Conservation (phyloP, 2,888 invertebrate genomes). For the Saturnia japonica region DNA sequence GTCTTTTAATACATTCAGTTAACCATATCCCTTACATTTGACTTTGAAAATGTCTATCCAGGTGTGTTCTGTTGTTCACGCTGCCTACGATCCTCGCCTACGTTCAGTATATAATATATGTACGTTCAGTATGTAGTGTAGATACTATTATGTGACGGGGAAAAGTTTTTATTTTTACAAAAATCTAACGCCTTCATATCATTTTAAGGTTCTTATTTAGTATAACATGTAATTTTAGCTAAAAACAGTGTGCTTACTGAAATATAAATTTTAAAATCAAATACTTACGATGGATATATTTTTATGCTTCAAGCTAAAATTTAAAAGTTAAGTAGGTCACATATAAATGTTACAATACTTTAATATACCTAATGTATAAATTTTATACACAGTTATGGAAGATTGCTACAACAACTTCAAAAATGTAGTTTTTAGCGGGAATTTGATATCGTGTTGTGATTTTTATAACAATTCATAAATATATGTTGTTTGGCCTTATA, state of each 20-base stretch:
- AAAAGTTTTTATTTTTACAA: background rate
- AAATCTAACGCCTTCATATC: background rate
- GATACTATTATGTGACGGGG: background rate
- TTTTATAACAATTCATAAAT: too few relatives aligned
- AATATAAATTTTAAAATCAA: background rate
- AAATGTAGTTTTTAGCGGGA: too few relatives aligned
- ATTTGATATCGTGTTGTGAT: too few relatives aligned
- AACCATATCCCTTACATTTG: slow-evolving; percentile 54
- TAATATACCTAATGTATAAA: background rate
- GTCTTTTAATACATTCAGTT: slow-evolving; percentile 49
- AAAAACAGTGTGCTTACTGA: background rate
- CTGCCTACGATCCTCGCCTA: slow-evolving; percentile 2
- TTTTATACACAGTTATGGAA: background rate
- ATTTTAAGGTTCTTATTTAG: background rate
- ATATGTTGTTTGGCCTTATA: too few relatives aligned
- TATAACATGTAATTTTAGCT: background rate
- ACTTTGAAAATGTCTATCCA: slow-evolving; percentile 63
- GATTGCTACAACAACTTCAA: too few relatives aligned
- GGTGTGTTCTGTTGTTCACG: slow-evolving; percentile 42
- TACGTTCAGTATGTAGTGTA: background rate
- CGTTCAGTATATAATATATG: background rate
- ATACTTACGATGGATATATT: background rate
- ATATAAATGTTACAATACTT: background rate
- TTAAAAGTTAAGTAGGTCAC: background rate
- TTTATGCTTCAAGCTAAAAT: background rate